Evolutionary conservation across 2,797 vertebrate genomes (phyloP), one percentile per base, ranked within the genome.

Genomic region (Sitta carolinensis): DNA sequence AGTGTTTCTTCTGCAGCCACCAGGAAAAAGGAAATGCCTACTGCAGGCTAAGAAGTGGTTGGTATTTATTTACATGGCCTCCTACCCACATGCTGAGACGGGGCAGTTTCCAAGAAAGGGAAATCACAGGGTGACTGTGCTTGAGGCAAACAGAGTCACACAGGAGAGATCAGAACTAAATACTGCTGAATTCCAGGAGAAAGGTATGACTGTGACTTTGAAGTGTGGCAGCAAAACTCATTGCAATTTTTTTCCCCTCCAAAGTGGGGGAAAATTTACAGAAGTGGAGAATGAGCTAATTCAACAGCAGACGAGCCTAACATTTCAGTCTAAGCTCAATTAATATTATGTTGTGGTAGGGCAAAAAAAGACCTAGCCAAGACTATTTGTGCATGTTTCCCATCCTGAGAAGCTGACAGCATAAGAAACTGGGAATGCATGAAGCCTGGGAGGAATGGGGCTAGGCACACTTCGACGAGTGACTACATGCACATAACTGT

Each of bases 381-480:
- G 69, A 59, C 55, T 87, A 23, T 92, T 74, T 43, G 40, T 63
- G 51, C 29, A 15, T 9, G 66, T 80, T 92, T 78, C 58, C 58
- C 84, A 83, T 25, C 72, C 69, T 38, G 48, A 85, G 81, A 85
- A 48, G 34, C 67, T 90, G 85, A 55, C 16, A 74, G 89, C 21
- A 1, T 32, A 74, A 76, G 94, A 87, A 94, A 87, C 8, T 19
- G 96, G 61, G 95, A 95, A 95, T 83, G 94, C 52, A 26, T 1
- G 29, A 84, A 94, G 90, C 70, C 89, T 94, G 92, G 87, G 43
- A 96, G 94, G 94, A 97, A 96, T 96, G 96, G 95, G 95, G 95
- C 89, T 95, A 93, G 93, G 96, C 94, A 92, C 91, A 43, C 82
- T 94, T 62, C 27, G 32, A 51, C 19, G n/a, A 94, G 95, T 88